Evolutionary conservation across 2,113 vertebrate species (phyloP), one percentile per base, ranked within the genome.

Genomic region (Gallinago paraguaiae): DNA sequence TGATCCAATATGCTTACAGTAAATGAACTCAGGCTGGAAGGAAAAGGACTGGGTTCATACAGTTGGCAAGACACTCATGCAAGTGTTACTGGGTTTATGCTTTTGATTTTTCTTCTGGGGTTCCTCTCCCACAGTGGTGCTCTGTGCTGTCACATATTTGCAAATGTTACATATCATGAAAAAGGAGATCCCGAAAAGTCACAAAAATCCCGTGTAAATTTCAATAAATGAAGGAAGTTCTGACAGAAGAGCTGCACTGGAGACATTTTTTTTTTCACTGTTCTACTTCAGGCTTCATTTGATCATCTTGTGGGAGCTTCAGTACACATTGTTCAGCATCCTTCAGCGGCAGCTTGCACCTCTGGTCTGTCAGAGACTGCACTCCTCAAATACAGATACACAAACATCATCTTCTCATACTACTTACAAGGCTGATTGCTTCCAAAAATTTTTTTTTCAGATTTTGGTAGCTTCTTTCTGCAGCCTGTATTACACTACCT

Each of bases 131-230:
- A 41, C 20, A n/a, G 2, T 11, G 20, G 13, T 15, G 7, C 10
- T 46, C 28, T 56, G 0, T 22, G 10, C 37, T 33, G 35, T 30
- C 16, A 17, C 7, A 65, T 59, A 74, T 59, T 72, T 80, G 71
- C 27, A 79, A 68, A 46, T 24, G 0, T 33, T 24, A 50, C 5
- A 3, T 18, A 10, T 17, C 0, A 3, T 39, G 10, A 56, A 86
- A 81, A 59, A 75, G 5, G 6, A 28, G 8, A 46, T 37, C 37
- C n/a, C 23, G 18, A 53, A 88, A 86, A 81, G n/a, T 9, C 33
- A 48, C 10, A 33, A 39, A 75, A 82, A 51, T 27, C 4, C 25
- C 16, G 6, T 10, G 15, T 50, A 6, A 13, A 39, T 57, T 75
- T 60, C 35, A 54, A 30, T 31, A 71, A 54, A 64, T 51, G 12